Evolutionary conservation across 2,113 vertebrate genomes (phyloP).

Genomic region (Poecilia latipinna): DNA sequence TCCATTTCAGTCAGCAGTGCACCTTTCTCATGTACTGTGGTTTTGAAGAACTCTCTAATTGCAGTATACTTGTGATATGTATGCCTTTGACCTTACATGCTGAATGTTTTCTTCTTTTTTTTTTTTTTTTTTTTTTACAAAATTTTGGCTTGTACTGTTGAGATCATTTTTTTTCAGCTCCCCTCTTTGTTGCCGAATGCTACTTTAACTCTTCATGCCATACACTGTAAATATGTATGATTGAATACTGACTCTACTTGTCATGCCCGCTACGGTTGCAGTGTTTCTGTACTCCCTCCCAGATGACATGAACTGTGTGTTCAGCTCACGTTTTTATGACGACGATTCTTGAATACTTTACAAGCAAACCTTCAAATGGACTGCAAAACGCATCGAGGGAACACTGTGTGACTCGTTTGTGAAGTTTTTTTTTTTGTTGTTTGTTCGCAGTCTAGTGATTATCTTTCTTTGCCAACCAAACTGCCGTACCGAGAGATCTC

Average conservation of each 20-base stretch:
- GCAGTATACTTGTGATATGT: conserved; percentile 60
- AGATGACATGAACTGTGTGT: conserved; percentile 40
- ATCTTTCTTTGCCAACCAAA: conserved; percentile 51
- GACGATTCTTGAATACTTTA: conserved; percentile 24
- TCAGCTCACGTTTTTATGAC: conserved; percentile 37
- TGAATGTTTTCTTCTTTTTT: conserved; percentile 65
- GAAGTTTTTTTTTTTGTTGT: conserved; percentile 13
- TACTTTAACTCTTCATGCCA: conserved; percentile 17
- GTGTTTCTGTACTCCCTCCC: conserved; percentile 46
- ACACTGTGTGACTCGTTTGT: conserved; percentile 38
- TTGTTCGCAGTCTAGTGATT: conserved; percentile 45
- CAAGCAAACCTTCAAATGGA: conserved; percentile 59
- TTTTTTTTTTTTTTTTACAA: neutral
- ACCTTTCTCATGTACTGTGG: conserved; percentile 34
- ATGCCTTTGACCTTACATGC: conserved; percentile 65
- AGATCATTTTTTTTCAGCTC: conserved; percentile 38
- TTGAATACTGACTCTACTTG: conserved; percentile 37
- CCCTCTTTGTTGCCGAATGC: conserved; percentile 34
- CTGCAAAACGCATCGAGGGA: conserved; percentile 50
- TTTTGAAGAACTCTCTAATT: conserved; percentile 40
- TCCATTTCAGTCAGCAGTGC: conserved; percentile 50
- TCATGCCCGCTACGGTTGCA: conserved; percentile 42
- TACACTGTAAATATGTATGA: conserved; percentile 65
- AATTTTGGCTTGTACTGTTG: conserved; percentile 55
- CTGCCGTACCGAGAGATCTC: conserved; percentile 64